phyloP scores from a whole-genome alignment of 1,140 invertebrate genomes.

The Lepidurus couesii region DNA sequence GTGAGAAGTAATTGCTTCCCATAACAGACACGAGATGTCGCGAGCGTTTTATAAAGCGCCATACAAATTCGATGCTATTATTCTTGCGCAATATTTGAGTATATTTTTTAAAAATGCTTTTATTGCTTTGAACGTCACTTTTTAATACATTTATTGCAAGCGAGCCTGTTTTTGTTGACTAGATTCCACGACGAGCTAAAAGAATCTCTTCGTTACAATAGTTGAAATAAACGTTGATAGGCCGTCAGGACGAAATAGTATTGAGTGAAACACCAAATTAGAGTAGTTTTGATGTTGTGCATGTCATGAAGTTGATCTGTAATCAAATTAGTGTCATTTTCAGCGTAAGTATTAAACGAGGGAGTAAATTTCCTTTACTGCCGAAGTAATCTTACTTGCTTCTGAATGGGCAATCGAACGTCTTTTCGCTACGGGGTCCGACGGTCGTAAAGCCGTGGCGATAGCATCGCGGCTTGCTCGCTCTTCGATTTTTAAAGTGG shows the following conservation, averaged over 20 bases:
- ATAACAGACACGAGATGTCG: background rate
- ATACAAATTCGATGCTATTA: background rate
- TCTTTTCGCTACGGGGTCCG: constrained; percentile 12
- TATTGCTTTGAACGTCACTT: background rate
- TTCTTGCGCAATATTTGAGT: too few species aligned
- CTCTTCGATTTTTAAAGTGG: constrained; percentile 24
- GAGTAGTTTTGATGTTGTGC: background rate
- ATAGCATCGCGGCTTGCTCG: constrained; percentile 17
- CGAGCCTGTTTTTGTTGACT: background rate
- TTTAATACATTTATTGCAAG: background rate
- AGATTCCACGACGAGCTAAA: background rate
- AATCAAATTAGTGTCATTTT: background rate
- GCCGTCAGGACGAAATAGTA: background rate
- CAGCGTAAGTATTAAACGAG: background rate
- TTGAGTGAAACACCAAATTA: background rate
- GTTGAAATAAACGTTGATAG: background rate
- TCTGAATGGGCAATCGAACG: constrained; percentile 11
- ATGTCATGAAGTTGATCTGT: background rate
- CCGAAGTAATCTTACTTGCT: constrained; percentile 8
- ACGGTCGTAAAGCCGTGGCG: constrained; percentile 13
- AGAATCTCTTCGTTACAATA: background rate
- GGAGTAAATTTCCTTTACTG: background rate
- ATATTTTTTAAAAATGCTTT: background rate
- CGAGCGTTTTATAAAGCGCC: background rate
- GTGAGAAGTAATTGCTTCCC: background rate